Evolutionary conservation across 2,888 invertebrate species (phyloP).

Genomic region (Craniophora ligustri): DNA sequence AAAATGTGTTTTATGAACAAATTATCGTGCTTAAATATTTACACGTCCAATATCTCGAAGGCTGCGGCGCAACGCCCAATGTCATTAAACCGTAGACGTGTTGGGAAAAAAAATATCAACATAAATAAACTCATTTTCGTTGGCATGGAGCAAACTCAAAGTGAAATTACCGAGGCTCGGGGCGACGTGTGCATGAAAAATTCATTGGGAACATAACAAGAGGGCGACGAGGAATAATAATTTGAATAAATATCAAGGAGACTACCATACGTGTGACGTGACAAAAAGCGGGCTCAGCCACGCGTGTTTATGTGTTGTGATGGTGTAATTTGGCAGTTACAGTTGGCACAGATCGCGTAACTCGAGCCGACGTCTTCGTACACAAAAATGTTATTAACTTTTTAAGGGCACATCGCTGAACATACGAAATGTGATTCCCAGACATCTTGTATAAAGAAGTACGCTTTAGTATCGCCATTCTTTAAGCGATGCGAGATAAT

Average conservation of each 20-base stretch:
- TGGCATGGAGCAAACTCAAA: conserved; percentile 81
- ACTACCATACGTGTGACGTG: conserved; percentile 77
- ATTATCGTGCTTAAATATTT: conserved; percentile 72
- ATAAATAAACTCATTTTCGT: conserved; percentile 82
- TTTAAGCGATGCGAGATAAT: conserved; percentile 48
- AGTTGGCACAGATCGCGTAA: conserved; percentile 71
- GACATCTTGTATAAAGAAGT: conserved; percentile 58
- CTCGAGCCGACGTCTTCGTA: conserved; percentile 73
- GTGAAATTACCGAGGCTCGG: conserved; percentile 84
- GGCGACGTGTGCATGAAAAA: conserved; percentile 86
- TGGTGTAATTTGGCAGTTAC: conserved; percentile 83
- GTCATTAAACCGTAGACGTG: conserved; percentile 69
- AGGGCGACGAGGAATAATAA: conserved; percentile 85
- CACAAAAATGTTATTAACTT: conserved; percentile 84
- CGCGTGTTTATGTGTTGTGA: conserved; percentile 83
- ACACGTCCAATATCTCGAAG: conserved; percentile 65
- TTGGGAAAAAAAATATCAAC: conserved; percentile 71
- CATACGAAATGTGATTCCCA: conserved; percentile 62
- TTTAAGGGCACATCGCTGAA: conserved; percentile 68
- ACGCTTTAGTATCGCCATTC: conserved; percentile 56
- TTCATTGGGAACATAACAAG: conserved; percentile 85
- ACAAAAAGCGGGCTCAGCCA: conserved; percentile 82
- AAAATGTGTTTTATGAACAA: conserved; percentile 62
- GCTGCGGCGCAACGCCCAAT: conserved; percentile 59
- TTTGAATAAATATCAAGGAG: conserved; percentile 86